Conservation (phyloP, 2,113 vertebrate genomes). For the Agapornis roseicollis region DNA sequence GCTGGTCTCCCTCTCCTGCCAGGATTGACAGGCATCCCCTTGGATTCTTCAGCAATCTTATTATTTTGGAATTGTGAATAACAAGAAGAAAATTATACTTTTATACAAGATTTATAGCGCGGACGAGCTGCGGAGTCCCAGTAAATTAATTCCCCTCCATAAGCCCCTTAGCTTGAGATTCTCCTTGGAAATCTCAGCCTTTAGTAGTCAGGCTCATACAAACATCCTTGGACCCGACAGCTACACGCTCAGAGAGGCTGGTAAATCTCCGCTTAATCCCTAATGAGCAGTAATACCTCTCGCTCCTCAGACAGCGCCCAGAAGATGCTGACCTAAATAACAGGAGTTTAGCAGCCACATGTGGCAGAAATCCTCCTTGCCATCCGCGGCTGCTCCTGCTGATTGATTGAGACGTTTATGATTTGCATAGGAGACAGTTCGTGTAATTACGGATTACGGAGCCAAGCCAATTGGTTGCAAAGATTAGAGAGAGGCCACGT, state of each 20-base stretch:
- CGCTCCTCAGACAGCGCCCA: not conserved
- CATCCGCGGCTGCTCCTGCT: not conserved
- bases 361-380: not conserved
- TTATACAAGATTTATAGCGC: not conserved
- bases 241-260: not conserved
- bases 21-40: slow-evolving; percentile 67
- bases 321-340: slow-evolving; percentile 36
- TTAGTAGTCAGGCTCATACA: not conserved
- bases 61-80: slow-evolving; percentile 69
- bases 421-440: not conserved
- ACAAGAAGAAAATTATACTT: slow-evolving; percentile 61
- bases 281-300: not conserved
- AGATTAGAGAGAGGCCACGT: not conserved
- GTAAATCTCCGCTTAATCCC: slow-evolving; percentile 41
- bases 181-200: not conserved
- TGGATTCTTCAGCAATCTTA: slow-evolving; percentile 69
- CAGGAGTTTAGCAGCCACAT: not conserved
- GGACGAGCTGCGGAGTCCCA: not conserved
- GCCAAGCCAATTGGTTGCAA: not conserved
- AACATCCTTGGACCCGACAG: not conserved
- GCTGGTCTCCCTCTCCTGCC: slow-evolving; percentile 57
- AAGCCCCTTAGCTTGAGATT: slow-evolving; percentile 12
- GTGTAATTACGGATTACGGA: not conserved
- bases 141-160: slow-evolving; percentile 32
- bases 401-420: not conserved